These are phyloP conservation scores for Aphelenchoides fujianensis DNA, from an alignment of 1,140 invertebrate genomes.

Conservation along the genomic window DNA sequence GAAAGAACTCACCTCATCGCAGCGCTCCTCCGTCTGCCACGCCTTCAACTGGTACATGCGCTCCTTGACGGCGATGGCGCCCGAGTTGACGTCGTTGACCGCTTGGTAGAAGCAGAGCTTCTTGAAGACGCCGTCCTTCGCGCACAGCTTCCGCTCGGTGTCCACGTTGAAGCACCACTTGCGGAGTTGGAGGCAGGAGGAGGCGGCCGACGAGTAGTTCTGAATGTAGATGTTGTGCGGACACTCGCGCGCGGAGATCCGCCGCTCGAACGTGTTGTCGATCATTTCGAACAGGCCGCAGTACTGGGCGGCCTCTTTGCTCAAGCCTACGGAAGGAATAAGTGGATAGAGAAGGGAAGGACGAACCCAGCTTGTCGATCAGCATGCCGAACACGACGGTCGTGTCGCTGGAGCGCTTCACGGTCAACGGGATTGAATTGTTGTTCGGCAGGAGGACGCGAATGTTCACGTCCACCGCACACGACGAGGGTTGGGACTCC, in stretches of 20 bases:
- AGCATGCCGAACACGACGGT: conserved; percentile 78
- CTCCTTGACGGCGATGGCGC: conserved; percentile 43
- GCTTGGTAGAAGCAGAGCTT: conserved; percentile 58
- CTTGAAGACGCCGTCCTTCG: conserved; percentile 42
- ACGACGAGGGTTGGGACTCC: conserved; percentile 38
- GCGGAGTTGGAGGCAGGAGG: conserved; percentile 84
- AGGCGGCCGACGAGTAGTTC: conserved; percentile 96
- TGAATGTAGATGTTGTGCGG: conserved; percentile 96
- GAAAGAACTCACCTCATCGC: too few relatives aligned
- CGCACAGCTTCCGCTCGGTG: conserved; percentile 39
- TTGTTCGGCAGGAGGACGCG: conserved; percentile 79
- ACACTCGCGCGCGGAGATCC: conserved; percentile 85
- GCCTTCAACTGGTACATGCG: conserved; percentile 60
- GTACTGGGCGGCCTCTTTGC: conserved; percentile 76
- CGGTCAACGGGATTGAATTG: conserved; percentile 82
- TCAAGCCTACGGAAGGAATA: too few relatives aligned
- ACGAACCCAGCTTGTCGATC: conserved; percentile 68
- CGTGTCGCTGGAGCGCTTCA: conserved; percentile 83
- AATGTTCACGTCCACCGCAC: conserved; percentile 76
- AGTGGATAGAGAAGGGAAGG: background rate
- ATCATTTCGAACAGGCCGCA: conserved; percentile 98
- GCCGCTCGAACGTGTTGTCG: conserved; percentile 76
- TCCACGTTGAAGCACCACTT: conserved; percentile 83
- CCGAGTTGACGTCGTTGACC: conserved; percentile 53
- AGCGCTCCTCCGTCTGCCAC: conserved; percentile 54